Evolutionary conservation across 2,888 invertebrate species (phyloP).

Genomic region (Notodonta ziczac): DNA sequence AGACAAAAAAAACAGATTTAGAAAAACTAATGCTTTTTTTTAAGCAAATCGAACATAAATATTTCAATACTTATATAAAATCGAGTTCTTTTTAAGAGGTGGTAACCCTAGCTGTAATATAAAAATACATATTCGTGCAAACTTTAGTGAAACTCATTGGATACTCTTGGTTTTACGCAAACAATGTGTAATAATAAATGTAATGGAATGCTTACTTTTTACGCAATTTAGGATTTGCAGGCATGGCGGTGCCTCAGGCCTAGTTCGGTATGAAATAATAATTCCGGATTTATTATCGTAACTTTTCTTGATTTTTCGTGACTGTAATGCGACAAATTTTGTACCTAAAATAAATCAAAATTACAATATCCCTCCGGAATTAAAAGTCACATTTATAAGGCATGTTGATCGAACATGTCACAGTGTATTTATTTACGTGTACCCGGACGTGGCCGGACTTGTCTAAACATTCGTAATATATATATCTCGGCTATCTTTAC

Average conservation of each 20-base stretch:
- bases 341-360: no score
- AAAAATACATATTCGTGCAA: conserved; percentile 11
- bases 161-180: conserved; percentile 29
- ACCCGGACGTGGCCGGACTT: conserved; percentile 11
- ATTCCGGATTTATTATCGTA: no score
- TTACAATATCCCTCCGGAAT: no score
- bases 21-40: no score
- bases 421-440: neutral
- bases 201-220: conserved; percentile 5
- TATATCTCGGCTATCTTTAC: conserved; percentile 29
- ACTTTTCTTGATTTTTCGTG: no score
- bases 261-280: no score
- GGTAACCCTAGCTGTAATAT: neutral
- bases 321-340: no score
- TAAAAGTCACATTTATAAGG: conserved; percentile 4
- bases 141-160: conserved; percentile 34
- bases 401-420: conserved; percentile 26
- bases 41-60: no score
- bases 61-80: neutral
- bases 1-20: no score
- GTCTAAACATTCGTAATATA: conserved; percentile 35
- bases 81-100: neutral
- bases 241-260: no score
- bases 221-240: neutral
- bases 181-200: conserved; percentile 39